Evolutionary conservation across 2,797 vertebrate species (phyloP).

Genomic region (Nyctibius grandis): DNA sequence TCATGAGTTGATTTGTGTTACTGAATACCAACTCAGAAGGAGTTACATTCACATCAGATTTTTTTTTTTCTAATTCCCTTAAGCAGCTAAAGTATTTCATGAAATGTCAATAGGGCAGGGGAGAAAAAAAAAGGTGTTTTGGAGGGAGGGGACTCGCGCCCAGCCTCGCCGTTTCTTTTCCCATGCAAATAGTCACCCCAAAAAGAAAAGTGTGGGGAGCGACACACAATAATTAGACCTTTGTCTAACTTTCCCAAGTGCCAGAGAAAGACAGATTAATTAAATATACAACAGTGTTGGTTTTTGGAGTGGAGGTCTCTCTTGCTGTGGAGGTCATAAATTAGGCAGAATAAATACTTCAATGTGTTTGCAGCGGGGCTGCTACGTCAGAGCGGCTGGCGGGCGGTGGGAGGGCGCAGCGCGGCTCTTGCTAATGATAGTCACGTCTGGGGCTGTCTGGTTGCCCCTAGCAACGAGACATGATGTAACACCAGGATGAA

Average conservation of each 20-base stretch:
- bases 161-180: slow-evolving; percentile 74
- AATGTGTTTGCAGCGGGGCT: slow-evolving; percentile 81
- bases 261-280: slow-evolving; percentile 82
- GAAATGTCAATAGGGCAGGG: slow-evolving; percentile 80
- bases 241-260: slow-evolving; percentile 85
- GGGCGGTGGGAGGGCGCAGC: slow-evolving; percentile 79
- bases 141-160: slow-evolving; percentile 53
- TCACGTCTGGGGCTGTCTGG: slow-evolving; percentile 97
- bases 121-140: slow-evolving; percentile 61
- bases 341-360: slow-evolving; percentile 84
- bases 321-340: slow-evolving; percentile 79
- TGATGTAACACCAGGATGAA: slow-evolving; percentile 97
- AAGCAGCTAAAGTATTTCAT: slow-evolving; percentile 84
- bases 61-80: slow-evolving; percentile 79
- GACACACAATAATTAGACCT: slow-evolving; percentile 82
- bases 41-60: slow-evolving; percentile 78
- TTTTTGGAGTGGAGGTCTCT: slow-evolving; percentile 79
- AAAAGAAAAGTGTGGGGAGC: slow-evolving; percentile 76
- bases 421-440: slow-evolving; percentile 90
- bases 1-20: slow-evolving; percentile 86
- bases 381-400: slow-evolving; percentile 80
- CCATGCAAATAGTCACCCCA: slow-evolving; percentile 77
- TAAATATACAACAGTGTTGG: slow-evolving; percentile 81
- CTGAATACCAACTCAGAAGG: slow-evolving; percentile 82
- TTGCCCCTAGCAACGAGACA: slow-evolving; percentile 96